Evolutionary conservation across 2,888 invertebrate species (phyloP).

Genomic region (Mimachlamys varia): DNA sequence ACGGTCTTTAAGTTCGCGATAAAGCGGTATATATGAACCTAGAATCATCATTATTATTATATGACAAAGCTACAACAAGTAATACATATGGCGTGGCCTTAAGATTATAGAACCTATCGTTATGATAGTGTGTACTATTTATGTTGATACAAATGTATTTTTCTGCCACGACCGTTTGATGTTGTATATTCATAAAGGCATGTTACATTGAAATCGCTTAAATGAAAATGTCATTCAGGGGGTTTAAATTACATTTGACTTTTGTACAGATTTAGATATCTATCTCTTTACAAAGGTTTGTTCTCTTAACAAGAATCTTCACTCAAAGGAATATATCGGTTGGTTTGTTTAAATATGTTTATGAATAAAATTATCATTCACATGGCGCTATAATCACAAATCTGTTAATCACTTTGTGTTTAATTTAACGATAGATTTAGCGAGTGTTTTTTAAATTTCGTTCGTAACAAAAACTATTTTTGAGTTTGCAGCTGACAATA

Average conservation of each 20-base stretch:
- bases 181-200: not conserved
- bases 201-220: not conserved
- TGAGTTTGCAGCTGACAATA: not conserved
- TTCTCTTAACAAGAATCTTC: not conserved
- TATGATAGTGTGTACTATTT: not conserved
- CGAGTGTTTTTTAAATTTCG: too few species aligned
- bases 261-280: not conserved
- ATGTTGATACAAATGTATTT: conserved; percentile 20
- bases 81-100: not conserved
- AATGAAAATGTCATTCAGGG: not conserved
- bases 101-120: not conserved
- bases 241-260: not conserved
- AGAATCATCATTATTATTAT: too few species aligned
- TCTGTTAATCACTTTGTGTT: too few species aligned
- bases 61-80: not conserved
- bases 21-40: too few species aligned
- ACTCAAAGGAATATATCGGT: not conserved
- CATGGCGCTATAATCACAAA: too few species aligned
- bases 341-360: too few species aligned
- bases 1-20: too few species aligned
- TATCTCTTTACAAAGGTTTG: not conserved
- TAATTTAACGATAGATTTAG: too few species aligned
- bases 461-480: not conserved
- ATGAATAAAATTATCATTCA: too few species aligned
- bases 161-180: not conserved